Evolutionary conservation across 2,113 vertebrate genomes (phyloP).

Genomic region (Uria aalge): DNA sequence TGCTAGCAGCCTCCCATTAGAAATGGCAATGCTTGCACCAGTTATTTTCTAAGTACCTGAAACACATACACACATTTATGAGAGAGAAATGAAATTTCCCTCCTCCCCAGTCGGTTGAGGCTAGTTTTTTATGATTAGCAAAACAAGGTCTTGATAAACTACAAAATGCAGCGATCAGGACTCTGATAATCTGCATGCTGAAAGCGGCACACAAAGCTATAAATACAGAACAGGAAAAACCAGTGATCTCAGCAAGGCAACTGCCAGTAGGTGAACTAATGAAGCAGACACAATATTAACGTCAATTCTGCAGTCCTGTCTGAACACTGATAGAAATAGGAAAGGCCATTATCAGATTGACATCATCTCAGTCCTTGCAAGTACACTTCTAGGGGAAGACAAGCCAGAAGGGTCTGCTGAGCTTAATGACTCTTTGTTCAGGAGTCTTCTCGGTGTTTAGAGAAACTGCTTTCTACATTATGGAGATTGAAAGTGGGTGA

Average conservation of each 20-base stretch:
- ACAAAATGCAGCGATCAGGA: neutral
- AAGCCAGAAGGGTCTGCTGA: neutral
- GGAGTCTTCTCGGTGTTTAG: neutral
- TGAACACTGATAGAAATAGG: neutral
- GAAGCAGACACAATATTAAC: conserved; percentile 32
- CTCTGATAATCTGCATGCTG: conserved; percentile 29
- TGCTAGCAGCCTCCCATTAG: neutral
- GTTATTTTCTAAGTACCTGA: neutral
- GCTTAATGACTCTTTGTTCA: neutral
- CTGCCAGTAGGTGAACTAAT: conserved; percentile 63
- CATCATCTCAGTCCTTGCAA: neutral
- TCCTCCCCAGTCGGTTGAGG: neutral
- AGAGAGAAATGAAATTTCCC: neutral
- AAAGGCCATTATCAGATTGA: neutral
- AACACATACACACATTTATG: neutral
- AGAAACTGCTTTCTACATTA: neutral
- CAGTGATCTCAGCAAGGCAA: conserved; percentile 67
- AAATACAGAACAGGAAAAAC: conserved; percentile 52
- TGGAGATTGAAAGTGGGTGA: neutral
- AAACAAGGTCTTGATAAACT: conserved; percentile 11
- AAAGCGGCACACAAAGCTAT: conserved; percentile 27
- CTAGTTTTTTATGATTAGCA: neutral
- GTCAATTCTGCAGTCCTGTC: neutral
- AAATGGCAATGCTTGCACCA: neutral
- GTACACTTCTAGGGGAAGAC: neutral